Percentiles rank a stretch among this genome's conserved stretches.
Evolutionary conservation across 2,797 vertebrate genomes (phyloP).

Genomic region (Micromesistius poutassou): DNA sequence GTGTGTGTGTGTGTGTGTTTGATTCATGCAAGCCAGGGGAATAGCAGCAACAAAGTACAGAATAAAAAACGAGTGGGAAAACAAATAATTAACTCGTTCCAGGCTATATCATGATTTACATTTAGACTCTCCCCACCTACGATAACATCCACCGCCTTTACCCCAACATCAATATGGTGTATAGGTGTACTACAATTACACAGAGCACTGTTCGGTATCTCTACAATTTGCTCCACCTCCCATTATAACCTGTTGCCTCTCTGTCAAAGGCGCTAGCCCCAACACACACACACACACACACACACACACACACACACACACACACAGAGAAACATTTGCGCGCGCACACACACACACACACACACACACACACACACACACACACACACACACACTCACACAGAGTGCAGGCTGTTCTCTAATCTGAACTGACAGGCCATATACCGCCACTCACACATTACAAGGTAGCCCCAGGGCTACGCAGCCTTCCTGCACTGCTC

Average conservation of each 20-base stretch:
- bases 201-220: slow-evolving; percentile 73
- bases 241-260: slow-evolving; percentile 89
- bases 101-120: too few relatives aligned
- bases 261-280: slow-evolving; percentile 86
- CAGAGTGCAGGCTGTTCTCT: slow-evolving; percentile 64
- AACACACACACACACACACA: slow-evolving; percentile 1
- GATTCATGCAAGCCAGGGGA: background rate
- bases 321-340: background rate
- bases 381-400: background rate
- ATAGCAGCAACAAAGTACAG: background rate
- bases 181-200: slow-evolving; percentile 45
- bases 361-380: background rate
- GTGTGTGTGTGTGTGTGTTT: too few relatives aligned
- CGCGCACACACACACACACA: background rate
- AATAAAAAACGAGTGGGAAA: too few relatives aligned
- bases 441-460: slow-evolving; percentile 97
- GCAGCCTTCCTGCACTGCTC: slow-evolving; percentile 72
- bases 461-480: slow-evolving; percentile 86
- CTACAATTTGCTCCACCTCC: slow-evolving; percentile 92
- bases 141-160: background rate
- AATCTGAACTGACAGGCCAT: slow-evolving; percentile 97
- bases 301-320: background rate
- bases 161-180: background rate
- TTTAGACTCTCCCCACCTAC: background rate
- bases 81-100: too few relatives aligned